Evolutionary conservation across 2,113 vertebrate species (phyloP).

Genomic region (Rostratula benghalensis): DNA sequence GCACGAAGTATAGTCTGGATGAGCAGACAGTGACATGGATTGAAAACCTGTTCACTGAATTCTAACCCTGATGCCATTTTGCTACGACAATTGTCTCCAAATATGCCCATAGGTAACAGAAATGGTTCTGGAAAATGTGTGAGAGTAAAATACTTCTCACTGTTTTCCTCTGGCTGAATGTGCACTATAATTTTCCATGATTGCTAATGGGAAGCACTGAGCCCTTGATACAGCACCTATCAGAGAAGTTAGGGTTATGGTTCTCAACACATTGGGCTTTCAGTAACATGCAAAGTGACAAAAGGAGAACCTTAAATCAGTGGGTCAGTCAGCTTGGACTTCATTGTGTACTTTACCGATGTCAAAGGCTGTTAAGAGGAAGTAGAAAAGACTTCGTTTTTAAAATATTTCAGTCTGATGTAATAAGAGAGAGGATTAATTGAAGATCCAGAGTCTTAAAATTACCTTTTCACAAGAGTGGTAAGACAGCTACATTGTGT

Average conservation of each 20-base stretch:
- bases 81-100: not conserved
- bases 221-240: not conserved
- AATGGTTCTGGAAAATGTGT: not conserved
- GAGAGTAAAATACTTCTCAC: not conserved
- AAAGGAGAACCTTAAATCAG: not conserved
- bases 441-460: not conserved
- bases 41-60: not conserved
- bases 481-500: not conserved
- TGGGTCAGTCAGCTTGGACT: not conserved
- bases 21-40: not conserved
- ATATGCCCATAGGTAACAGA: not conserved
- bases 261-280: not conserved
- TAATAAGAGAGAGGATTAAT: not conserved
- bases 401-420: not conserved
- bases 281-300: not conserved
- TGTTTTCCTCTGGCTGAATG: not conserved
- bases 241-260: not conserved
- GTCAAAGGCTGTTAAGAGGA: not conserved
- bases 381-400: not conserved
- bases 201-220: not conserved
- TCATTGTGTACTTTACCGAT: not conserved
- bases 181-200: not conserved
- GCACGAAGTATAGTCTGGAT: not conserved
- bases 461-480: not conserved
- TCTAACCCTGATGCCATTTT: not conserved